phyloP scores from a whole-genome alignment of 2,888 invertebrate genomes.

The Tiliacea citrago region DNA sequence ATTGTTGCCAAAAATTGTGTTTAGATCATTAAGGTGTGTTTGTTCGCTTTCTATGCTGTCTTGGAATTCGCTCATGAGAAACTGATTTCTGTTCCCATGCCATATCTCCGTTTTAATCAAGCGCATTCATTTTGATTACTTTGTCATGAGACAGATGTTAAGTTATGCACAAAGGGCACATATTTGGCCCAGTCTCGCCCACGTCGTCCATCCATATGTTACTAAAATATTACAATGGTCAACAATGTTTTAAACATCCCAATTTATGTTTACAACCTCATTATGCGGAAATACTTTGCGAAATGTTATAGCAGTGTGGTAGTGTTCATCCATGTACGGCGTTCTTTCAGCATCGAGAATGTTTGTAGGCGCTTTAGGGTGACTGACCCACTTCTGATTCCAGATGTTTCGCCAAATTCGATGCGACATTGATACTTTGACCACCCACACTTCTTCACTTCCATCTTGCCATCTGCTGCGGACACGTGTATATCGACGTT shows the following conservation, averaged over 20 bases:
- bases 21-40: slow-evolving; percentile 72
- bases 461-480: slow-evolving; percentile 62
- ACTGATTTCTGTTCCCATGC: slow-evolving; percentile 36
- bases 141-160: slow-evolving; percentile 56
- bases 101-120: slow-evolving; percentile 57
- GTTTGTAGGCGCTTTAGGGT: slow-evolving; percentile 46
- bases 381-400: slow-evolving; percentile 58
- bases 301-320: slow-evolving; percentile 12
- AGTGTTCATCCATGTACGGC: slow-evolving; percentile 14
- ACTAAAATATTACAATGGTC: slow-evolving; percentile 56
- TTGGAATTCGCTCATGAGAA: slow-evolving; percentile 65
- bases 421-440: slow-evolving; percentile 59
- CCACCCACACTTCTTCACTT: slow-evolving; percentile 56
- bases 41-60: slow-evolving; percentile 68
- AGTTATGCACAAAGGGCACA: slow-evolving; percentile 54
- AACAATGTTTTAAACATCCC: slow-evolving; percentile 64
- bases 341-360: slow-evolving; percentile 12
- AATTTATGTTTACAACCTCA: slow-evolving; percentile 51
- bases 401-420: slow-evolving; percentile 62
- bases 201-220: slow-evolving; percentile 53
- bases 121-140: slow-evolving; percentile 61
- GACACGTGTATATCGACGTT: slow-evolving; percentile 68
- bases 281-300: slow-evolving; percentile 30
- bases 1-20: slow-evolving; percentile 76
- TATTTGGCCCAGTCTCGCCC: slow-evolving; percentile 55